Evolutionary conservation across 2,113 vertebrate genomes (phyloP).

Genomic region (Callipepla californica): DNA sequence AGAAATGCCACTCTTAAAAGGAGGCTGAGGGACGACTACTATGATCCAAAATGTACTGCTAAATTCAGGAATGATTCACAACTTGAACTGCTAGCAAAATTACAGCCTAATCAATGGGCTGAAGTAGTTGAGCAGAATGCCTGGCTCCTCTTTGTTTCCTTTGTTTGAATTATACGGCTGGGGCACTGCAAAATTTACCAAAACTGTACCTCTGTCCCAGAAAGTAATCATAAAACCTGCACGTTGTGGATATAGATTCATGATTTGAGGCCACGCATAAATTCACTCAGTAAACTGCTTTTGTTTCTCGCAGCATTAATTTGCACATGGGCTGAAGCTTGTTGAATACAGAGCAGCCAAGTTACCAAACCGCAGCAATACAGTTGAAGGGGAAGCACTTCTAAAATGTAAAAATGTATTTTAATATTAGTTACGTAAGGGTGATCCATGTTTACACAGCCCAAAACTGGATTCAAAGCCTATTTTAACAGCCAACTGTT

Average conservation of each 20-base stretch:
- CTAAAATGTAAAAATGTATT: slow-evolving; percentile 37
- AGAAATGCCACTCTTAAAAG: neutral
- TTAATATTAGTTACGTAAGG: slow-evolving; percentile 55
- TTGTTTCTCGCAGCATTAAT: slow-evolving; percentile 68
- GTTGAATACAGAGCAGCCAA: slow-evolving; percentile 50
- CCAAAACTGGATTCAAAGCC: slow-evolving; percentile 62
- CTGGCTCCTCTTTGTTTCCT: neutral
- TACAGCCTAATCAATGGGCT: slow-evolving; percentile 39
- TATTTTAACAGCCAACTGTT: slow-evolving; percentile 63
- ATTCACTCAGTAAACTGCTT: slow-evolving; percentile 49
- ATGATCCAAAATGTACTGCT: neutral
- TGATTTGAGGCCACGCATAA: slow-evolving; percentile 21
- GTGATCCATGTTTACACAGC: slow-evolving; percentile 69
- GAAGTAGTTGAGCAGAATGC: slow-evolving; percentile 52
- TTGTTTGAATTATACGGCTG: neutral
- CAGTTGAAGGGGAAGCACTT: slow-evolving; percentile 6
- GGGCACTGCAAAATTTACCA: slow-evolving; percentile 1
- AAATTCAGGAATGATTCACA: slow-evolving; percentile 35
- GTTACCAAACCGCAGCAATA: slow-evolving; percentile 57
- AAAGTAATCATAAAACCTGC: neutral
- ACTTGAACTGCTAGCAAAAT: slow-evolving; percentile 54
- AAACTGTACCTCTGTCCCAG: neutral
- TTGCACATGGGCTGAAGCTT: slow-evolving; percentile 41
- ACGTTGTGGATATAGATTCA: neutral
- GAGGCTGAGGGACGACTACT: neutral